Evolutionary conservation across 1,140 invertebrate species (phyloP), one percentile per base, ranked within the genome.

Genomic region (Chelonus insularis): DNA sequence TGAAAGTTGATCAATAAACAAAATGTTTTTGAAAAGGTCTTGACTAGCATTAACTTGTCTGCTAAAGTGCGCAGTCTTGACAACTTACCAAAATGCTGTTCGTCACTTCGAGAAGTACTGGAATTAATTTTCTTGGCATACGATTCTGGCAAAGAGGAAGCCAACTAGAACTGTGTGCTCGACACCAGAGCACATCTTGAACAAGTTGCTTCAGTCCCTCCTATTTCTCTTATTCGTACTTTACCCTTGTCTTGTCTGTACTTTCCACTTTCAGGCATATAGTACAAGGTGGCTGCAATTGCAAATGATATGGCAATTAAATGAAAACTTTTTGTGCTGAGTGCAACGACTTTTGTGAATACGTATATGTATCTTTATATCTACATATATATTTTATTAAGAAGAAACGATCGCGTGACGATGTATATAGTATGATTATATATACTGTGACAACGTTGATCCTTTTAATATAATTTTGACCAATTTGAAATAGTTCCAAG

Each of bases 51-150:
- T 18, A 43, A 43, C 8, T 43, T 16, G 41, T 16, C 4, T 43
- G 7, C 25, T 43, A 43, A 18, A 16, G 41, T 14, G 16, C 41
- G 14, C 18, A 43, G 41, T 43, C 18, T 43, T 43, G 41, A 43
- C 41, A 43, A 43, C 20, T 52, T 21, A 50, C 36, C 58, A 16
- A 47, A 43, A 61, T 45, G 36, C 29, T 21, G 8, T 61, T 34
- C 43, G 51, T 61, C 52, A 55, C 50, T 51, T 54, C n/a, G 39
- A 32, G 25, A 54, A 55, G 41, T 20, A 12, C 25, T n/a, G 29
- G 45, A 55, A 61, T 61, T 61, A 55, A 61, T 61, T 61, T 61
- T 61, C 59, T 55, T 61, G 59, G 52, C 52, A 55, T 55, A 34
- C 25, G 52, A 48, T 14, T 48, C 45, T n/a, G 1, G 11, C 20